These are phyloP conservation scores for Noctilio leporinus DNA, from an alignment of 2,113 vertebrate genomes.

Conservation along the genomic window DNA sequence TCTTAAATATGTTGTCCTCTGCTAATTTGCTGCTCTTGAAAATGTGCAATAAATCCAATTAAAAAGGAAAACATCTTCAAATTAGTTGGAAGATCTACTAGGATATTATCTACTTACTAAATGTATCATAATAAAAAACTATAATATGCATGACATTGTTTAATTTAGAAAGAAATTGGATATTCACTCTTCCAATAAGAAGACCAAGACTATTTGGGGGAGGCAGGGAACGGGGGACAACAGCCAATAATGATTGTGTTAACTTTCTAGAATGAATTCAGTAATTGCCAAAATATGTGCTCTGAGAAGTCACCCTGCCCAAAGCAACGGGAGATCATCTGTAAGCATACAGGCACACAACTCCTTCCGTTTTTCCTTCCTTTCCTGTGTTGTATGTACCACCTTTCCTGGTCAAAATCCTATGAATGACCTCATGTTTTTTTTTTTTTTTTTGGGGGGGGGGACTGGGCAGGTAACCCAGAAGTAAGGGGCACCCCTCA, in stretches of 20 bases:
- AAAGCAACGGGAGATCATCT: background rate
- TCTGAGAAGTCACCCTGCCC: background rate
- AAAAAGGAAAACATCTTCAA: slow-evolving; percentile 37
- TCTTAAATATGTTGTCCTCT: slow-evolving; percentile 35
- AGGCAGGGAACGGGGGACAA: background rate
- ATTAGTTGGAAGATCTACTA: slow-evolving; percentile 35
- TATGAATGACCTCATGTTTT: background rate
- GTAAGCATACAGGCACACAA: background rate
- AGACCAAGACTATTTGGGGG: background rate
- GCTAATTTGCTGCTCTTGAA: slow-evolving; percentile 22
- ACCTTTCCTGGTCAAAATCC: background rate
- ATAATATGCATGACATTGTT: slow-evolving; percentile 21
- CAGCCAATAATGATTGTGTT: background rate
- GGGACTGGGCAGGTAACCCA: background rate
- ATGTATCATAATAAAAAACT: slow-evolving; percentile 23
- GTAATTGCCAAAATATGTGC: background rate
- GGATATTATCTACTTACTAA: background rate
- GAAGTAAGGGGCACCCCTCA: background rate
- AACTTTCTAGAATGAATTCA: background rate
- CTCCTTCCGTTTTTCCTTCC: background rate
- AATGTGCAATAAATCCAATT: slow-evolving; percentile 38
- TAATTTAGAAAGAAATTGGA: slow-evolving; percentile 51
- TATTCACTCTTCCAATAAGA: slow-evolving; percentile 8
- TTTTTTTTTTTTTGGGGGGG: too few species aligned
- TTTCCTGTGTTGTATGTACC: background rate